Conservation (phyloP, 2,113 vertebrate species). For the Puntigrus tetrazona region DNA sequence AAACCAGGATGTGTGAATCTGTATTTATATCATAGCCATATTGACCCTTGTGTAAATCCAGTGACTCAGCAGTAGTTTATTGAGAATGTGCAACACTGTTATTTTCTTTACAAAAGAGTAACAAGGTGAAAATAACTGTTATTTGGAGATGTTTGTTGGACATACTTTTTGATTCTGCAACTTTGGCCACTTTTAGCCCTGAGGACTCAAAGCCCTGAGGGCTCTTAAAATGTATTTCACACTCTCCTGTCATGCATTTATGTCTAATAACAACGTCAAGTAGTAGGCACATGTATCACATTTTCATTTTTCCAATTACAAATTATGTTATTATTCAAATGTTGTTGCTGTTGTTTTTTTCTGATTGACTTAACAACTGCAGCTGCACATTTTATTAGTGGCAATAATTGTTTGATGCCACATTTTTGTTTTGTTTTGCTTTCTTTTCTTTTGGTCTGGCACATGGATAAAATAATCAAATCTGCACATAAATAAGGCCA, state of each 20-base stretch:
- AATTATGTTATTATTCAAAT: too few relatives aligned
- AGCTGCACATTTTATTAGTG: not conserved
- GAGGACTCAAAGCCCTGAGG: too few relatives aligned
- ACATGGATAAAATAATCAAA: not conserved
- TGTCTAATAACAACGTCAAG: not conserved
- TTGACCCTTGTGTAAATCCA: conserved; percentile 27
- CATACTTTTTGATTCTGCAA: not conserved
- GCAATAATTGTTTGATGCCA: not conserved
- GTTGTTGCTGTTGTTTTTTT: too few relatives aligned
- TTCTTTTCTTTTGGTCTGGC: not conserved
- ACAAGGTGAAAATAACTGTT: conserved; percentile 4
- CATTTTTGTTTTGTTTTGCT: not conserved
- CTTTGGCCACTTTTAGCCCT: not conserved
- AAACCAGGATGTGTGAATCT: conserved; percentile 24
- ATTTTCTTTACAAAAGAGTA: conserved; percentile 21
- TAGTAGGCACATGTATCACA: not conserved
- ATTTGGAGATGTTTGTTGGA: not conserved
- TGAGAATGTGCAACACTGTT: not conserved
- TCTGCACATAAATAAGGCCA: not conserved
- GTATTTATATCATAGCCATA: conserved; percentile 30
- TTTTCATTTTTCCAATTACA: not conserved
- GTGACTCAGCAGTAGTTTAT: conserved; percentile 4
- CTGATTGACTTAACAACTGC: not conserved
- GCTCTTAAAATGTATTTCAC: not conserved
- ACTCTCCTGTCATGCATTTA: not conserved